Conservation (phyloP, 1,140 invertebrate species). For the Anastrepha obliqua region DNA sequence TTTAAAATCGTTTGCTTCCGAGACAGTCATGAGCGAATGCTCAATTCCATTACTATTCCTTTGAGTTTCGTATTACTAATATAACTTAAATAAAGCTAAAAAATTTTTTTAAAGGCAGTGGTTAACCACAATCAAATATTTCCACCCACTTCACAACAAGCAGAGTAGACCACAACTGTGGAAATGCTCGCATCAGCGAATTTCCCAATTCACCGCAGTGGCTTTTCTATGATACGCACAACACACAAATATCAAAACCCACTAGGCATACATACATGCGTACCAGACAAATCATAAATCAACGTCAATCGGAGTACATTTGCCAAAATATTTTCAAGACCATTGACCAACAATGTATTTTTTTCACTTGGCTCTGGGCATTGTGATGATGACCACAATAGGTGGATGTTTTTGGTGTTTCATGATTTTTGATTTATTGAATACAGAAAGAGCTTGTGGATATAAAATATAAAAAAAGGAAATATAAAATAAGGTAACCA, state of each 20-base stretch:
- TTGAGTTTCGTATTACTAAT: too few relatives aligned
- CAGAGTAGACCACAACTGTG: not conserved
- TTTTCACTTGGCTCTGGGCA: not conserved
- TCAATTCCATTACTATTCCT: too few relatives aligned
- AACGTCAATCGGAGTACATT: slow-evolving; percentile 30
- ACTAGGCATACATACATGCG: not conserved
- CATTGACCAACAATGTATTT: slow-evolving; percentile 31
- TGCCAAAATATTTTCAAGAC: slow-evolving; percentile 48
- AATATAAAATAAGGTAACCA: too few relatives aligned
- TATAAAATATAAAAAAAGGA: too few relatives aligned
- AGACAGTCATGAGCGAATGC: too few relatives aligned
- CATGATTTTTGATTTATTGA: not conserved
- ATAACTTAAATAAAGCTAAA: too few relatives aligned
- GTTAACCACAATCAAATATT: not conserved
- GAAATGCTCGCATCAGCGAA: not conserved
- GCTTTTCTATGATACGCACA: not conserved
- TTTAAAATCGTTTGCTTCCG: too few relatives aligned
- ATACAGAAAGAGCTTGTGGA: not conserved
- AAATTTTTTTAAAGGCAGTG: too few relatives aligned
- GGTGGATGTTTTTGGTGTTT: not conserved
- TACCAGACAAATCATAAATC: not conserved
- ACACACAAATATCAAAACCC: not conserved
- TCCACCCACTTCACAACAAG: too few relatives aligned
- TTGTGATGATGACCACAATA: not conserved
- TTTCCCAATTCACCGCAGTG: slow-evolving; percentile 5